Evolutionary conservation across 2,888 invertebrate genomes (phyloP), one percentile per base, ranked within the genome.

Genomic region (Xiphydria camelus): DNA sequence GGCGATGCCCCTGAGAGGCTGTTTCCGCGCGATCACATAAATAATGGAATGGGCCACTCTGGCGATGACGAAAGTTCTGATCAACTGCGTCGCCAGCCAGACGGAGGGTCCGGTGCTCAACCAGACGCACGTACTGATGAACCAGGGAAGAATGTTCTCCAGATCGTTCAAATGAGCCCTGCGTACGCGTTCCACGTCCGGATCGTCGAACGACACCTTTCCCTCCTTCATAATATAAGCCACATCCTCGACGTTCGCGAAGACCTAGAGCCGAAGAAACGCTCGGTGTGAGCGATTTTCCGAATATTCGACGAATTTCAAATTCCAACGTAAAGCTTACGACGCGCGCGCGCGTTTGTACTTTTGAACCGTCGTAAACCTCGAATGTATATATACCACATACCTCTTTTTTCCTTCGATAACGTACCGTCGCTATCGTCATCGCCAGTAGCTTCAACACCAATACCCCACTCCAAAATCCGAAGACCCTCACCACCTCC

Each of bases 91-190:
- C 5, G 81, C 81, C 3, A 68, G 12, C 40, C 42, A 45, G 2
- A 68, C 56, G 25, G 57, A 53, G 1, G 81, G 82, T 5, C 70
- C 68, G 0, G 78, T 79, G 22, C 75, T 54, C 4, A 78, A 62
- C 66, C 78, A 82, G 19, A 79, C 56, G 6, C 75, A 59, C 3
- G 77, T 79, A 31, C 77, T 51, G 14, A 79, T 66, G 57, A 80
- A 80, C 37, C 78, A 68, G 0, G 78, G 69, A 19, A 59, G 17
- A 31, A 82, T 79, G 66, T 80, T 82, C 60, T 81, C 81, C 34
- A 82, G 55, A 63, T 82, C 82, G 55, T 82, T 82, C 53, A 75
- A 66, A 54, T 82, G 81, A 17, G 79, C 79, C 50, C 81, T 79
- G 67, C 78, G 60, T 2, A 73, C 70, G 47, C 78, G 62, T 54